These are phyloP conservation scores for Tokudaia muenninki DNA, from an alignment of 2,797 vertebrate genomes.

Conservation along the genomic window DNA sequence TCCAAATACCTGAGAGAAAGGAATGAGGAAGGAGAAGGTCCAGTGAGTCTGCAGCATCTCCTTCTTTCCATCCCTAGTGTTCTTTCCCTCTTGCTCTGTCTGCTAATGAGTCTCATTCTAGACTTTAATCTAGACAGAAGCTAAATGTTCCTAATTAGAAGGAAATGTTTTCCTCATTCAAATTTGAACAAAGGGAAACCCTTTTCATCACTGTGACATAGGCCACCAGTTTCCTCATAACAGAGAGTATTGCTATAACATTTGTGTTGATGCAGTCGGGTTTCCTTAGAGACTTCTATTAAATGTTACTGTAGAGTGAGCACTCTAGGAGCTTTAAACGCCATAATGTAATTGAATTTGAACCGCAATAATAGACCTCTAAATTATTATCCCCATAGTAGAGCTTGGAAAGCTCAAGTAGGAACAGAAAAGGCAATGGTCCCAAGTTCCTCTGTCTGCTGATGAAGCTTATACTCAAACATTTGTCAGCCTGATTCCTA, in stretches of 20 bases:
- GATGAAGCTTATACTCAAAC: neutral
- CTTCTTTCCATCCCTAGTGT: neutral
- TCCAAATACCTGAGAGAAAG: conserved; percentile 4
- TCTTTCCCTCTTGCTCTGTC: neutral
- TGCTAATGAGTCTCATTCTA: conserved; percentile 28
- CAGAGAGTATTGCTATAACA: neutral
- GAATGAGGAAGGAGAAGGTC: neutral
- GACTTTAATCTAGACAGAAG: conserved; percentile 51
- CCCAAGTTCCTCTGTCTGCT: conserved; percentile 14
- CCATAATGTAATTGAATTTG: conserved; percentile 65
- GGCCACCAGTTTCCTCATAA: conserved; percentile 29
- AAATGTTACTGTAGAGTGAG: conserved; percentile 8
- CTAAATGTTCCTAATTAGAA: conserved; percentile 53
- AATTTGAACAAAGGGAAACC: neutral
- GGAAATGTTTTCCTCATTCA: conserved; percentile 17
- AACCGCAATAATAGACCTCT: conserved; percentile 36
- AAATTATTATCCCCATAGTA: conserved; percentile 48
- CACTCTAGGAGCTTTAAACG: conserved; percentile 39
- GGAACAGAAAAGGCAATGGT: conserved; percentile 30
- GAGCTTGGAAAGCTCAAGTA: conserved; percentile 63
- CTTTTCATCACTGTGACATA: conserved; percentile 26
- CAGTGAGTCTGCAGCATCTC: neutral
- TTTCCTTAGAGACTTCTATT: conserved; percentile 56
- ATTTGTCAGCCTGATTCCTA: conserved; percentile 4
- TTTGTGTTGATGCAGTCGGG: neutral